Evolutionary conservation across 2,888 invertebrate genomes (phyloP).

Genomic region (Liopterus haemorrhoidalis): DNA sequence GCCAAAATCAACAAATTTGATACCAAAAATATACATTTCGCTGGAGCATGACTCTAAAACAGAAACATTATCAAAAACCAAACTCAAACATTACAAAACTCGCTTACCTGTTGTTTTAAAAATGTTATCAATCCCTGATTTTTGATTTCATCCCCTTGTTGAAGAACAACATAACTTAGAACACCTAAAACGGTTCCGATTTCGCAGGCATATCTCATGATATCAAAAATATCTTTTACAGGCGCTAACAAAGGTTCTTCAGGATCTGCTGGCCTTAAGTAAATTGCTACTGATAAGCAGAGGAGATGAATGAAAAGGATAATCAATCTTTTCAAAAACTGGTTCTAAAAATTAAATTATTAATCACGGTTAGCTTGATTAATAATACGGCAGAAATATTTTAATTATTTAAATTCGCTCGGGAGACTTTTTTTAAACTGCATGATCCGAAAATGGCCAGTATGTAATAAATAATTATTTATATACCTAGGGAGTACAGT

Average conservation of each 20-base stretch:
- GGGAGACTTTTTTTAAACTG: too few species aligned
- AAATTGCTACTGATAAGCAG: slow-evolving; percentile 83
- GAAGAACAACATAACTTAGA: slow-evolving; percentile 79
- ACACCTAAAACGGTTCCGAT: slow-evolving; percentile 80
- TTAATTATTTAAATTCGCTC: too few species aligned
- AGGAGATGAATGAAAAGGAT: slow-evolving; percentile 83
- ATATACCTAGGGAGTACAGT: too few species aligned
- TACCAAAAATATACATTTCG: slow-evolving; percentile 86
- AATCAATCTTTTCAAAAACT: slow-evolving; percentile 85
- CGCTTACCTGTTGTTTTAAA: slow-evolving; percentile 79
- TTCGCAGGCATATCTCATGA: slow-evolving; percentile 69
- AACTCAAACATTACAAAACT: slow-evolving; percentile 6
- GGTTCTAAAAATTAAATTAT: slow-evolving; percentile 57
- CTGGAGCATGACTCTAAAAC: slow-evolving; percentile 83
- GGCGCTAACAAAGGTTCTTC: slow-evolving; percentile 50
- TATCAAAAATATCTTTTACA: slow-evolving; percentile 25
- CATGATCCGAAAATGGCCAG: too few species aligned
- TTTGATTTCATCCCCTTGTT: slow-evolving; percentile 90
- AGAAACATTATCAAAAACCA: slow-evolving; percentile 26
- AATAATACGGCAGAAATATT: slow-evolving; percentile 2
- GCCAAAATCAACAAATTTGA: slow-evolving; percentile 85
- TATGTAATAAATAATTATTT: slow-evolving; percentile 1
- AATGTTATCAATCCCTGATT: slow-evolving; percentile 90
- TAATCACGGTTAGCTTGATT: slow-evolving; percentile 2
- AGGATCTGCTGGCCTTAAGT: slow-evolving; percentile 71